These are phyloP conservation scores for Lindbergichthys nudifrons DNA, from an alignment of 2,797 vertebrate genomes.

Conservation along the genomic window DNA sequence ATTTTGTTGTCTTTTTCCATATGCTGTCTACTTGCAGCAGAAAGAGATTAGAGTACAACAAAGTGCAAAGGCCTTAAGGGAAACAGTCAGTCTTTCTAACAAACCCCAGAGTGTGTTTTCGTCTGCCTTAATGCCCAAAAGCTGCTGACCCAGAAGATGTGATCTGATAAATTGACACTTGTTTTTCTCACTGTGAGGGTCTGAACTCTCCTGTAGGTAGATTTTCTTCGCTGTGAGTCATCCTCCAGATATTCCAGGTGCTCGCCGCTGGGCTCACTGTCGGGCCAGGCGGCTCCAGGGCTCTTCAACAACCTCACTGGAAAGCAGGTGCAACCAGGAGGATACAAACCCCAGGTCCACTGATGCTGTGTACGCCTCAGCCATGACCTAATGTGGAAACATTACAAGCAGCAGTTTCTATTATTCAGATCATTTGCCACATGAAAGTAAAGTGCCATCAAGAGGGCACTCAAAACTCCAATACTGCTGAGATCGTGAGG, in stretches of 20 bases:
- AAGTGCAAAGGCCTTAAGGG: slow-evolving; percentile 47
- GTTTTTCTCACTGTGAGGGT: slow-evolving; percentile 53
- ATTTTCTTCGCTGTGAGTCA: slow-evolving; percentile 71
- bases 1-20: slow-evolving; percentile 73
- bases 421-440: slow-evolving; percentile 65
- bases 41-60: slow-evolving; percentile 55
- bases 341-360: slow-evolving; percentile 37
- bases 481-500: slow-evolving; percentile 19
- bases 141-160: slow-evolving; percentile 68
- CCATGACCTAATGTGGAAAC: slow-evolving; percentile 54
- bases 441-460: slow-evolving; percentile 64
- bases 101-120: slow-evolving; percentile 54
- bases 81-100: slow-evolving; percentile 64
- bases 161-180: slow-evolving; percentile 71
- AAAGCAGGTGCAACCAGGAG: slow-evolving; percentile 73
- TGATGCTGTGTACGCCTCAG: slow-evolving; percentile 35
- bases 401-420: slow-evolving; percentile 42
- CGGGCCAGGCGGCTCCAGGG: slow-evolving; percentile 61
- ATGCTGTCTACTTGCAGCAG: slow-evolving; percentile 56
- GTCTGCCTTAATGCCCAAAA: slow-evolving; percentile 62
- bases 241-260: slow-evolving; percentile 73
- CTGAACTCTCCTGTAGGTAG: slow-evolving; percentile 67
- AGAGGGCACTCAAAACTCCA: slow-evolving; percentile 57
- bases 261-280: slow-evolving; percentile 40
- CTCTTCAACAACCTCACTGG: slow-evolving; percentile 42